Evolutionary conservation across 2,113 vertebrate genomes (phyloP), one percentile per base, ranked within the genome.

Genomic region (Chionis minor): DNA sequence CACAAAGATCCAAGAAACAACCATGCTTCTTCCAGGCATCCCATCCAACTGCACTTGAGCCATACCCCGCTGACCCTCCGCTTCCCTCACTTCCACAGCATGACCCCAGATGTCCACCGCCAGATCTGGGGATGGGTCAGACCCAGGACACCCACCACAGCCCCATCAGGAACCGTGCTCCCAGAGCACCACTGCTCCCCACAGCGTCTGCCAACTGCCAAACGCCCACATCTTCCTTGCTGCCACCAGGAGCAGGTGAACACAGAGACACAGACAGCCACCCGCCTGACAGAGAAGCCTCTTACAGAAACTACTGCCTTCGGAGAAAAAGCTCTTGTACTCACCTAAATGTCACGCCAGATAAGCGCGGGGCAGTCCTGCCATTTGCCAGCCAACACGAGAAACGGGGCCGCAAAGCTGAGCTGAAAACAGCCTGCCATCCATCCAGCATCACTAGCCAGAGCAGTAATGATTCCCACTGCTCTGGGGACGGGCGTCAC

Each of bases 51-150:
- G 58, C 40, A 14, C 20, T 17, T 4, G 2, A 45, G 42, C 71
- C 10, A 1, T 1, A 45, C 9, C 51, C 58, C 56, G 52, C 75
- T 15, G 24, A 27, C 45, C 24, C n/a, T 51, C 49, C 24, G 61
- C 79, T 79, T 38, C 3, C 4, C 38, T 10, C 9, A 7, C 66
- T 28, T 58, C 66, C 45, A 28, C 0, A 40, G 45, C 8, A 6
- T 1, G 27, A 79, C 8, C n/a, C 55, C 38, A 9, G 20, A 12
- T 52, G 51, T 47, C 49, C 65, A 35, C 11, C 22, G 4, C 5
- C 0, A 0, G 21, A 27, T 8, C 21, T 12, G 40, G 56, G 40
- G 13, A 20, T 0, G 3, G 55, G 32, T 54, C 62, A 51, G 32
- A 45, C 18, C n/a, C 51, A 14, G 32, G 81, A 44, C 4, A 0